Evolutionary conservation across 2,797 vertebrate genomes (phyloP).

Genomic region (Peromyscus eremicus): DNA sequence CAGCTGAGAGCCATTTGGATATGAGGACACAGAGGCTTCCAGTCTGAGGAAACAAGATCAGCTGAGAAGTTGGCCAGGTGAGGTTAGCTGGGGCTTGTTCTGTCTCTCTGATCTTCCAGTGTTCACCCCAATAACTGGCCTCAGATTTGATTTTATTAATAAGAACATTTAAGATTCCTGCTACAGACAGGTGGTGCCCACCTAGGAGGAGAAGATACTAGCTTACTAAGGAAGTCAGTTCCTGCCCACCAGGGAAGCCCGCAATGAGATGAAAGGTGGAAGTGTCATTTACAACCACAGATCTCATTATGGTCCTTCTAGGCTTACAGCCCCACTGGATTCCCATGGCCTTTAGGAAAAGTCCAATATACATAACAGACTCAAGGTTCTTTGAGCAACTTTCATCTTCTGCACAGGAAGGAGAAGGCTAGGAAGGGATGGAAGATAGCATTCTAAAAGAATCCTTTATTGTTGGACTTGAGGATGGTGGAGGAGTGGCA

Average conservation of each 20-base stretch:
- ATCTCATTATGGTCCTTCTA: background rate
- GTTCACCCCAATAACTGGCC: too few relatives aligned
- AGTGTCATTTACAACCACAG: background rate
- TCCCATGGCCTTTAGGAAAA: background rate
- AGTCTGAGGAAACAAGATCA: too few relatives aligned
- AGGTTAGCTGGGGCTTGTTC: too few relatives aligned
- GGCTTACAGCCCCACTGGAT: background rate
- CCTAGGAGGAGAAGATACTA: background rate
- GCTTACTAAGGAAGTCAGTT: background rate
- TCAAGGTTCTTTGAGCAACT: background rate
- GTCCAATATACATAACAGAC: background rate
- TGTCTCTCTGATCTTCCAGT: too few relatives aligned
- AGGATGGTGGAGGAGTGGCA: accelerated
- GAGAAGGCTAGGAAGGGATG: background rate
- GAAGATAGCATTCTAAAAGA: background rate
- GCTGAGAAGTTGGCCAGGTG: too few relatives aligned
- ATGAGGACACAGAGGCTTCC: too few relatives aligned
- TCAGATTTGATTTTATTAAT: too few relatives aligned
- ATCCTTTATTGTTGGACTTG: background rate
- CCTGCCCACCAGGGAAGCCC: background rate
- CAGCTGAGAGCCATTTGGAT: too few relatives aligned
- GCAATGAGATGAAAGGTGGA: background rate
- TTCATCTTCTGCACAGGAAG: background rate
- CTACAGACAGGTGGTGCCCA: background rate
- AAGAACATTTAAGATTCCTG: too few relatives aligned